Evolutionary conservation across 1,140 invertebrate species (phyloP), one percentile per base, ranked within the genome.

Genomic region (Megalopta genalis): DNA sequence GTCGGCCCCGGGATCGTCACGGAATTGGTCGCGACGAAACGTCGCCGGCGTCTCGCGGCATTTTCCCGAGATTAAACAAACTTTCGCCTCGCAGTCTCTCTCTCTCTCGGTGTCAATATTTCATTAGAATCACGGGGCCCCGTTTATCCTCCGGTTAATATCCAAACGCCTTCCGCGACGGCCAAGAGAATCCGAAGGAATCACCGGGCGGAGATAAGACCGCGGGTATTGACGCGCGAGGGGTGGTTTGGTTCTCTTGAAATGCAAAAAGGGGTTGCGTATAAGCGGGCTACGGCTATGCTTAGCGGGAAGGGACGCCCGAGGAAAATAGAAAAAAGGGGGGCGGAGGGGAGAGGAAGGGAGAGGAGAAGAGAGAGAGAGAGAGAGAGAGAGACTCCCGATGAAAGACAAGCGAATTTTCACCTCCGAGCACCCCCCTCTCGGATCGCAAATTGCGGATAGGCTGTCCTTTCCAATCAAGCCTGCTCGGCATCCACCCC

Each of bases 401-500:
- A 85, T 82, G 85, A 86, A 86, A 86, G 87, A 88, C 89, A 86
- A 84, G 75, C 85, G 85, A 90, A 84, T 89, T 91, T 87, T 90
- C 88, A 90, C 86, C 83, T 87, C 79, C 69, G 65, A 67, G 37
- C 52, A 69, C 60, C 77, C 66, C 82, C 83, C 83, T 81, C 80
- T 80, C 59, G 81, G 83, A 71, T 88, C 81, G 84, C 83, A 89
- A 90, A 90, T 90, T 87, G 85, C 84, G 83, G 83, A 88, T 88
- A 89, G 89, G 86, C 88, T 89, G 88, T 87, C 88, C 87, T 89
- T 89, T 89, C 89, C 89, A 90, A 90, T 90, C 89, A 90, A 85
- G 74, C 81, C 60, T 74, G 78, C 87, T 76, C 86, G 49, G 62
- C 54, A 66, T 75, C 68, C 70, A 16, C 54, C 52, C 62, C 73